These are phyloP conservation scores for Galeopterus variegatus DNA, from an alignment of 2,113 vertebrate species.

Conservation along the genomic window DNA sequence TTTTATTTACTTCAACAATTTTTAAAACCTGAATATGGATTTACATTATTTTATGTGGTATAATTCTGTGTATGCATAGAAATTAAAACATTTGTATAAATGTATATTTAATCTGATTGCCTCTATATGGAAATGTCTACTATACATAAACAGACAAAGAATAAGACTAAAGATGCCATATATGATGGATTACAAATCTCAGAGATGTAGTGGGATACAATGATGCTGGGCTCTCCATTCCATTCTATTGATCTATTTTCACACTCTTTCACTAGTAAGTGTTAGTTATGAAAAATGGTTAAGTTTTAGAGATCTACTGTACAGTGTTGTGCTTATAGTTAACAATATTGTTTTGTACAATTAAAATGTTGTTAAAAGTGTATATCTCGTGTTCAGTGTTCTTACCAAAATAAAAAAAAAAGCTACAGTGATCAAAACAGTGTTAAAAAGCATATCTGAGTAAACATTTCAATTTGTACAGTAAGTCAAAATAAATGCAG, in stretches of 20 bases:
- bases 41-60: not conserved
- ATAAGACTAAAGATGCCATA: not conserved
- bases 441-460: not conserved
- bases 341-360: not conserved
- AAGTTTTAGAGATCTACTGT: not conserved
- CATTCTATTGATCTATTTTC: not conserved
- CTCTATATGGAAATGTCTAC: not conserved
- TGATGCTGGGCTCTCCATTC: not conserved
- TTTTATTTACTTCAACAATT: not conserved
- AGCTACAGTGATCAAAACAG: not conserved
- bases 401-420: not conserved
- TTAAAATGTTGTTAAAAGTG: not conserved
- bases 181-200: not conserved
- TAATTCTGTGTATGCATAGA: not conserved
- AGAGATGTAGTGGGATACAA: not conserved
- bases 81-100: not conserved
- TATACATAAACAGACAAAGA: conserved; percentile 25
- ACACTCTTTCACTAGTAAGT: not conserved
- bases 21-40: not conserved
- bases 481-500: not conserved
- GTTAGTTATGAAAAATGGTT: not conserved
- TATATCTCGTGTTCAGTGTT: not conserved
- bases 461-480: not conserved
- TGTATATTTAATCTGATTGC: not conserved
- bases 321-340: not conserved